phyloP scores from a whole-genome alignment of 2,888 invertebrate species.

The Diogma glabrata region DNA sequence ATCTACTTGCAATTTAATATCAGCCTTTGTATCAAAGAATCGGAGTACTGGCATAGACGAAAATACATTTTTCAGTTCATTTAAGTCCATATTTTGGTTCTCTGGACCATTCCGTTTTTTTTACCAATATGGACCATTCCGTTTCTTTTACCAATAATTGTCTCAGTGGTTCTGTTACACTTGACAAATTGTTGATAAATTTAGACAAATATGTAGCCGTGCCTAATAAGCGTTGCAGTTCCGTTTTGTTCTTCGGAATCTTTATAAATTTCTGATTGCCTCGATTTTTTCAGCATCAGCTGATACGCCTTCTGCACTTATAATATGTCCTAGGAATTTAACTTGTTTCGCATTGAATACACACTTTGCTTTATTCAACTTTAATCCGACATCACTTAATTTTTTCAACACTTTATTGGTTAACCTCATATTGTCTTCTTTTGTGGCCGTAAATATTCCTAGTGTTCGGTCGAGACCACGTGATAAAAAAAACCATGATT shows the following conservation, averaged over 20 bases:
- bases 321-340: slow-evolving; percentile 26
- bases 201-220: too few species aligned
- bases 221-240: slow-evolving; percentile 15
- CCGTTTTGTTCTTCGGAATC: slow-evolving; percentile 21
- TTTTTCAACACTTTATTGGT: too few species aligned
- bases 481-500: too few species aligned
- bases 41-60: neutral
- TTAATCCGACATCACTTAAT: too few species aligned
- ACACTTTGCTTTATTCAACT: too few species aligned
- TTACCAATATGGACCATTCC: too few species aligned
- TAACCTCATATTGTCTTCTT: too few species aligned
- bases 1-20: neutral
- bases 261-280: slow-evolving; percentile 21
- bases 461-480: too few species aligned
- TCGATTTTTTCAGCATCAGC: slow-evolving; percentile 23
- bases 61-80: neutral
- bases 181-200: neutral
- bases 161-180: neutral
- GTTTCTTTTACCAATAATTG: neutral
- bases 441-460: too few species aligned
- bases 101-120: too few species aligned
- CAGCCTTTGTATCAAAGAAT: neutral
- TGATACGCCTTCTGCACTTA: slow-evolving; percentile 22
- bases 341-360: too few species aligned
- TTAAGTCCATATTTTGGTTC: too few species aligned